A percentile compares a stretch with the other conserved stretches of the same genome.
These are phyloP conservation scores for Priocnemis perturbator DNA, from an alignment of 2,888 invertebrate genomes.

Conservation along the genomic window DNA sequence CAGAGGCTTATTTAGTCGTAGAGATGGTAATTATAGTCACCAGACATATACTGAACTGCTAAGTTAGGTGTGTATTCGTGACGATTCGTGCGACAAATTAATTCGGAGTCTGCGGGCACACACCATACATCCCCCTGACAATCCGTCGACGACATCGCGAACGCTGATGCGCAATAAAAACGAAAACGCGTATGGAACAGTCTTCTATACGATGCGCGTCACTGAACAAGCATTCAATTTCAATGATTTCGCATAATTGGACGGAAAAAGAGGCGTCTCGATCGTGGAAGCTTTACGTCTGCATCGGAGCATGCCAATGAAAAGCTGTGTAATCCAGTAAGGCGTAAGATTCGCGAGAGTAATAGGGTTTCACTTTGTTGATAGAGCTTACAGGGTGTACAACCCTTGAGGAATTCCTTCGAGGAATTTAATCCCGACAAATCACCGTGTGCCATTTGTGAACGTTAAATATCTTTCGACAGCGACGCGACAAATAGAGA, in stretches of 20 bases:
- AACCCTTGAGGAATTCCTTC: slow-evolving; percentile 37
- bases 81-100: too few species aligned
- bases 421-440: slow-evolving; percentile 44
- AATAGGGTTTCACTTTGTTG: slow-evolving; percentile 43
- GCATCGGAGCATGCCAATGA: slow-evolving; percentile 24
- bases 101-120: too few species aligned
- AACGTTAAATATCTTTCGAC: slow-evolving; percentile 11
- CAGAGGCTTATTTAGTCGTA: too few species aligned
- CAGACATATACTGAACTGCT: too few species aligned
- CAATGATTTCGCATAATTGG: slow-evolving; percentile 27
- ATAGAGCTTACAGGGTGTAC: slow-evolving; percentile 36
- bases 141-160: too few species aligned
- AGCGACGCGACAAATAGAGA: slow-evolving; percentile 4
- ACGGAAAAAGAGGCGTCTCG: slow-evolving; percentile 16
- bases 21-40: too few species aligned
- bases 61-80: too few species aligned
- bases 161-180: too few species aligned
- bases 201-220: too few species aligned
- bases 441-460: slow-evolving; percentile 22
- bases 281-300: slow-evolving; percentile 27
- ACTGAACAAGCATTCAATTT: slow-evolving; percentile 7
- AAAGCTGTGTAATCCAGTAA: slow-evolving; percentile 40
- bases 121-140: too few species aligned
- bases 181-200: too few species aligned
- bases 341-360: slow-evolving; percentile 19